phyloP scores from a whole-genome alignment of 1,140 invertebrate species.

The Phthorimaea operculella region DNA sequence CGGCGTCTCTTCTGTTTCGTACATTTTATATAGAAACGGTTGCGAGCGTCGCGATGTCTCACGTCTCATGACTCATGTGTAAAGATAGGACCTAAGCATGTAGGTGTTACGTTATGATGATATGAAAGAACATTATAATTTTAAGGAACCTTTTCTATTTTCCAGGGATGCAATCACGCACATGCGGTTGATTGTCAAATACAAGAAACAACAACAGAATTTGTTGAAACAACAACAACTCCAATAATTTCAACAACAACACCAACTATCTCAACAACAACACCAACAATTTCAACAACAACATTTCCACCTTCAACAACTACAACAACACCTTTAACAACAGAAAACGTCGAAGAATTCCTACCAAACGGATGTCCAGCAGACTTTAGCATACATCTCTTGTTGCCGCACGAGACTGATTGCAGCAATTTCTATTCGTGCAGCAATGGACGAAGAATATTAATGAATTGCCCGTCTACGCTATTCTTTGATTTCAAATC shows the following conservation, averaged over 20 bases:
- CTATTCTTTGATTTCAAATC: conserved; percentile 55
- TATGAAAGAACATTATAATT: too few relatives aligned
- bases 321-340: background rate
- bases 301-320: background rate
- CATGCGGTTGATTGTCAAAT: too few relatives aligned
- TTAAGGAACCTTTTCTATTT: too few relatives aligned
- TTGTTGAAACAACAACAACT: too few relatives aligned
- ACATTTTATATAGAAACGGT: too few relatives aligned
- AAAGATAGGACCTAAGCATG: too few relatives aligned
- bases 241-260: background rate
- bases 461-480: conserved; percentile 28
- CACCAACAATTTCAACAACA: background rate
- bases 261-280: background rate
- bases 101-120: too few relatives aligned
- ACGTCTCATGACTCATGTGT: too few relatives aligned
- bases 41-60: too few relatives aligned
- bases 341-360: background rate
- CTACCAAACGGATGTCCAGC: conserved; percentile 20
- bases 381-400: conserved; percentile 20
- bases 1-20: too few relatives aligned
- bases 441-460: conserved; percentile 46
- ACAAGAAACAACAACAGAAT: too few relatives aligned
- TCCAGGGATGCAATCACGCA: too few relatives aligned
- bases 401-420: conserved; percentile 38
- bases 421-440: conserved; percentile 63